phyloP scores from a whole-genome alignment of 1,140 invertebrate species.

The Augochlora pura region DNA sequence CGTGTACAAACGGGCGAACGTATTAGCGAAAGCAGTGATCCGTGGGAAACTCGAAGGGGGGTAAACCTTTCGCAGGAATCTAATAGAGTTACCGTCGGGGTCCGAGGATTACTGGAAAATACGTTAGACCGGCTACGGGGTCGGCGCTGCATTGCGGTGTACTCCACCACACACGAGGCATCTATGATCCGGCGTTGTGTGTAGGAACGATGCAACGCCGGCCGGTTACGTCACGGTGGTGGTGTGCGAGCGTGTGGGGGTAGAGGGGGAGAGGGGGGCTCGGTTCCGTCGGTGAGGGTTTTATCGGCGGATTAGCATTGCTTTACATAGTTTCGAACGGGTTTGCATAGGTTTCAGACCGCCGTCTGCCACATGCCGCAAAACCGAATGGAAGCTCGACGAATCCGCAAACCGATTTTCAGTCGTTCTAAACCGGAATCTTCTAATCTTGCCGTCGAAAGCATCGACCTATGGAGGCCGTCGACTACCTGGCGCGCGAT shows the following conservation, averaged over 20 bases:
- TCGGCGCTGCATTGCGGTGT: conserved; percentile 55
- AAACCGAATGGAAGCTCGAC: conserved; percentile 42
- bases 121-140: conserved; percentile 46
- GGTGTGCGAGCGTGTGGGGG: no score
- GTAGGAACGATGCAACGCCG: conserved; percentile 43
- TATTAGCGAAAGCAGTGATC: conserved; percentile 37
- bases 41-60: neutral
- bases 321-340: conserved; percentile 77
- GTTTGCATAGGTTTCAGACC: conserved; percentile 71
- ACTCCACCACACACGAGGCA: conserved; percentile 6
- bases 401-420: conserved; percentile 63
- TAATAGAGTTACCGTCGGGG: conserved; percentile 63
- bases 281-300: conserved; percentile 67
- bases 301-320: conserved; percentile 78
- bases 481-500: conserved; percentile 9
- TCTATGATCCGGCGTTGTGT: conserved; percentile 1
- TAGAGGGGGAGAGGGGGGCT: no score
- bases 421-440: conserved; percentile 40
- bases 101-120: conserved; percentile 63
- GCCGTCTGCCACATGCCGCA: conserved; percentile 37
- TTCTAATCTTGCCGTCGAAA: conserved; percentile 57
- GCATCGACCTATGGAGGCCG: conserved; percentile 26
- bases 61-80: conserved; percentile 56
- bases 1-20: conserved; percentile 22
- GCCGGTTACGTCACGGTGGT: conserved; percentile 44